Percentiles rank a stretch among this genome's conserved stretches.
Evolutionary conservation across 2,888 invertebrate genomes (phyloP).

Genomic region (Polia nebulosa): DNA sequence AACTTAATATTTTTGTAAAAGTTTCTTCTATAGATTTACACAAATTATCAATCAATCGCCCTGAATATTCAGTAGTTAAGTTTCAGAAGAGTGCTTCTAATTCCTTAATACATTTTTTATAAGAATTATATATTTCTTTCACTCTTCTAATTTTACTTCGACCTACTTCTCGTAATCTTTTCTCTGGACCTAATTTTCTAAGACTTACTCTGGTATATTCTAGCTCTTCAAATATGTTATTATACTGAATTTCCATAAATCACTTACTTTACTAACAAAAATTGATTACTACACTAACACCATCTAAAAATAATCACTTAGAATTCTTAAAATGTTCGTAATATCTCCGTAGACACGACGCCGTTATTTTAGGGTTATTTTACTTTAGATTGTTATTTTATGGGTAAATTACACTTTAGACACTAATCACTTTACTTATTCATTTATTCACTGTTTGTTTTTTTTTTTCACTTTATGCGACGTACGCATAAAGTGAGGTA

Average conservation of each 20-base stretch:
- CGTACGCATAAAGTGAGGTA: no score
- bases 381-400: not conserved
- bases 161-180: not conserved
- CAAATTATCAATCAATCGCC: constrained; percentile 1
- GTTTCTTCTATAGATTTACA: constrained; percentile 3
- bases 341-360: not conserved
- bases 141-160: not conserved
- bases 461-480: not conserved
- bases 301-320: not conserved
- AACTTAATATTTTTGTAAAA: not conserved
- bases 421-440: no score
- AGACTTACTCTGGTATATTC: not conserved
- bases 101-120: no score
- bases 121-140: not conserved
- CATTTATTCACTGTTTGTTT: not conserved
- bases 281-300: not conserved
- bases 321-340: not conserved
- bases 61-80: not conserved
- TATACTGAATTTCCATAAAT: no score
- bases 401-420: not conserved
- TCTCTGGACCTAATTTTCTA: constrained; percentile 1
- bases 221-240: not conserved
- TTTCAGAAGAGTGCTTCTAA: not conserved
- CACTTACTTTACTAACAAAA: no score
- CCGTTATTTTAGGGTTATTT: not conserved